Evolutionary conservation across 2,888 invertebrate species (phyloP).

Genomic region (Dryocosmus kuriphilus): DNA sequence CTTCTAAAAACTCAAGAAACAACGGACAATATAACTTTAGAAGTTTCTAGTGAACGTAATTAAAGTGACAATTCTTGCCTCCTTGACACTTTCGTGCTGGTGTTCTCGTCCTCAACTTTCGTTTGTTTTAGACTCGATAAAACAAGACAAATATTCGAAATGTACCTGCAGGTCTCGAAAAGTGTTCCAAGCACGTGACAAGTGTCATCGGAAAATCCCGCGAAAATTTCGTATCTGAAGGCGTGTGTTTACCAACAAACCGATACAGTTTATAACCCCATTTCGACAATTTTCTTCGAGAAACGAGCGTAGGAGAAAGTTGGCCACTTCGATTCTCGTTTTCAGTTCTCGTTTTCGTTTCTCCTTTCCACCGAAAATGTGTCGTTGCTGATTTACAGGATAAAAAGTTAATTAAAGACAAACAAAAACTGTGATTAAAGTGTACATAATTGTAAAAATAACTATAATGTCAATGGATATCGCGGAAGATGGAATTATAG

Average conservation of each 20-base stretch:
- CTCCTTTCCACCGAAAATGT: conserved; percentile 67
- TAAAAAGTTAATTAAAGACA: conserved; percentile 67
- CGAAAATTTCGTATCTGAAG: conserved; percentile 34
- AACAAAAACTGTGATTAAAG: conserved; percentile 42
- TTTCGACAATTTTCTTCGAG: conserved; percentile 30
- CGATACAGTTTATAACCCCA: conserved; percentile 36
- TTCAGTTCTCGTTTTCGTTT: conserved; percentile 37
- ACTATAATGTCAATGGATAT: conserved; percentile 67
- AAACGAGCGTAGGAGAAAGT: conserved; percentile 36
- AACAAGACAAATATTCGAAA: not conserved
- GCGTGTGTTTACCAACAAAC: conserved; percentile 39
- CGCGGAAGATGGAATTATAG: conserved; percentile 65
- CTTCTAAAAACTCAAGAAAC: not conserved
- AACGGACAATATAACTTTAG: not conserved
- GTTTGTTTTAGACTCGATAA: not conserved
- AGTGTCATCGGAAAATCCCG: conserved; percentile 31
- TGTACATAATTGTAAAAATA: conserved; percentile 37
- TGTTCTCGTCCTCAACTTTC: conserved; percentile 12
- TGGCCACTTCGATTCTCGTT: conserved; percentile 21
- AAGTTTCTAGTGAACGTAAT: conserved; percentile 3
- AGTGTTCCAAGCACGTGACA: conserved; percentile 26
- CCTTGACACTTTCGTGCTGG: conserved; percentile 12
- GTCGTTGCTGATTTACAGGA: conserved; percentile 94
- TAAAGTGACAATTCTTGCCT: conserved; percentile 19
- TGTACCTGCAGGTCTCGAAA: not conserved